A percentile compares a stretch with the other conserved stretches of the same genome.
phyloP scores from a whole-genome alignment of 2,797 vertebrate genomes.

The Channallabes apus region DNA sequence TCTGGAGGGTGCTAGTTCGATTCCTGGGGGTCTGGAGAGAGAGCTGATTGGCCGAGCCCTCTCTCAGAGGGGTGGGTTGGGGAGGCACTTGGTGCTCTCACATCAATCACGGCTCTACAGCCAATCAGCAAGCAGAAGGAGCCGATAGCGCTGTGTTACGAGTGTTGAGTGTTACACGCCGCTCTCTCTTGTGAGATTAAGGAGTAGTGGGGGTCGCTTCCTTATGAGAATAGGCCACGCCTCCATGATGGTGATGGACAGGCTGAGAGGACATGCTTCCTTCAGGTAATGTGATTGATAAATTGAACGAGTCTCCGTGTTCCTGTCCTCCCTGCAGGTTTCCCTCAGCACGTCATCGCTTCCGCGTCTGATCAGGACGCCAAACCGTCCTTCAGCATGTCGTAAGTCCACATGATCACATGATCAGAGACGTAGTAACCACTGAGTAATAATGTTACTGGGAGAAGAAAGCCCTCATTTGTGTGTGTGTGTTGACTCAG shows the following conservation, averaged over 20 bases:
- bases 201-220: too few relatives aligned
- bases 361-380: conserved; percentile 84
- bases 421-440: background rate
- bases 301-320: background rate
- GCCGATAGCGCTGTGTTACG: too few relatives aligned
- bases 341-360: conserved; percentile 88
- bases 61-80: too few relatives aligned
- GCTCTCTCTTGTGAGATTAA: too few relatives aligned
- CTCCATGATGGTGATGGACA: background rate
- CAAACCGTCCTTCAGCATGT: conserved; percentile 95
- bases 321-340: conserved; percentile 74
- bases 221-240: background rate
- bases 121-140: too few relatives aligned
- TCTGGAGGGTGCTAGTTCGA: too few relatives aligned
- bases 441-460: background rate
- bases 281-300: background rate
- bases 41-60: too few relatives aligned
- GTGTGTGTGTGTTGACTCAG: conserved; percentile 61
- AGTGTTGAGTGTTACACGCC: too few relatives aligned
- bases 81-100: too few relatives aligned
- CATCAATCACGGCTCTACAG: too few relatives aligned
- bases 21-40: too few relatives aligned
- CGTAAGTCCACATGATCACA: conserved; percentile 75
- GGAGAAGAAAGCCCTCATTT: background rate
- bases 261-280: background rate